phyloP scores from a whole-genome alignment of 2,113 vertebrate species.

The Rhagologus leucostigma region DNA sequence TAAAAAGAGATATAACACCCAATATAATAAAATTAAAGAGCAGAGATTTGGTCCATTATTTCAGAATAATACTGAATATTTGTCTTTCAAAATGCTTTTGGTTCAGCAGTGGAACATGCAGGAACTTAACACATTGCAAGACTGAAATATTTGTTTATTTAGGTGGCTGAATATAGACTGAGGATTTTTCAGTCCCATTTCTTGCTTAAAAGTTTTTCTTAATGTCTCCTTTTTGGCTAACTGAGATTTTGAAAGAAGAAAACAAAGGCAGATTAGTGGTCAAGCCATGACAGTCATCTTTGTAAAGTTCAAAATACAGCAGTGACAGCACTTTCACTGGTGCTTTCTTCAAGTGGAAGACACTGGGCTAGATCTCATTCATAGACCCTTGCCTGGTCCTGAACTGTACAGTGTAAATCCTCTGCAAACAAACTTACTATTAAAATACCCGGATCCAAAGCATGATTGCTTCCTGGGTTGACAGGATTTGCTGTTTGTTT shows the following conservation, averaged over 20 bases:
- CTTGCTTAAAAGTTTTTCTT: not conserved
- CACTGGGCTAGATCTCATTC: not conserved
- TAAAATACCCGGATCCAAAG: not conserved
- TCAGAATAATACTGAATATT: not conserved
- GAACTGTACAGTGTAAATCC: not conserved
- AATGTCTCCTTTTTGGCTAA: not conserved
- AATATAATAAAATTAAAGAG: not conserved
- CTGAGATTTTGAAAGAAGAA: not conserved
- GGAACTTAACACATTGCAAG: not conserved
- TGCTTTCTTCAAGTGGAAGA: not conserved
- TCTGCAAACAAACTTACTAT: not conserved
- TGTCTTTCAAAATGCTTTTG: not conserved
- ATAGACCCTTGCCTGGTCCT: not conserved
- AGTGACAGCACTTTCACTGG: not conserved
- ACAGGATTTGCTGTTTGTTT: not conserved
- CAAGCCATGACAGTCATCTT: not conserved
- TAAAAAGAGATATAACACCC: rapidly evolving
- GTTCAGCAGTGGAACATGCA: not conserved
- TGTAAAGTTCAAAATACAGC: not conserved
- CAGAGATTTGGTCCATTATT: not conserved
- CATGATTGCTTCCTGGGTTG: not conserved
- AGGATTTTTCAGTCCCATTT: not conserved
- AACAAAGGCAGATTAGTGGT: not conserved
- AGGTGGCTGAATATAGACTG: not conserved
- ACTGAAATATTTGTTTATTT: not conserved